Evolutionary conservation across 2,888 invertebrate species (phyloP).

Genomic region (Stegophylla sp.): DNA sequence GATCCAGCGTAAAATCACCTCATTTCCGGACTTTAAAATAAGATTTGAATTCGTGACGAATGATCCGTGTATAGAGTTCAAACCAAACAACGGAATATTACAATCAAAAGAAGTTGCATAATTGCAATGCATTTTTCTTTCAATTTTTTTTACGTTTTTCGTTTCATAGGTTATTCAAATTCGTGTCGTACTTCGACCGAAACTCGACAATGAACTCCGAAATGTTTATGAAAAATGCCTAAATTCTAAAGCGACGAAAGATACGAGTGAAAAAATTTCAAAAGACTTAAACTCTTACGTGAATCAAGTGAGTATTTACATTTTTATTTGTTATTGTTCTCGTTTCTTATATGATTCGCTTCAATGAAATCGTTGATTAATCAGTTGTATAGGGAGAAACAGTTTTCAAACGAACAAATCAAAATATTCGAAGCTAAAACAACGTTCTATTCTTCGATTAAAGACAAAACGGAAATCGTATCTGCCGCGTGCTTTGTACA

Average conservation of each 20-base stretch:
- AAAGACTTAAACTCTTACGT: background rate
- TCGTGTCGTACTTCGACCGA: conserved; percentile 16
- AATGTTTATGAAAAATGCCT: background rate
- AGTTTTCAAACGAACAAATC: background rate
- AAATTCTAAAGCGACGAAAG: background rate
- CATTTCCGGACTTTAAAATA: conserved; percentile 30
- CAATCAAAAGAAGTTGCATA: conserved; percentile 43
- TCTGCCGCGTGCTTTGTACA: conserved; percentile 35
- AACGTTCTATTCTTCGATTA: conserved; percentile 18
- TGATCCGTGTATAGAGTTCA: conserved; percentile 34
- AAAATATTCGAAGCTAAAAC: conserved; percentile 21
- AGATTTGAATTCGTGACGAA: conserved; percentile 32
- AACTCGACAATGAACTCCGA: conserved; percentile 1
- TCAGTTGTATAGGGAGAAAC: background rate
- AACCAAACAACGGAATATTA: conserved; percentile 42
- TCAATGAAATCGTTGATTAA: background rate
- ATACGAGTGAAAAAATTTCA: background rate
- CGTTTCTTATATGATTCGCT: background rate
- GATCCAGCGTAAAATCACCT: background rate
- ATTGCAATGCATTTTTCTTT: too few relatives aligned
- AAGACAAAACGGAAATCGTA: background rate
- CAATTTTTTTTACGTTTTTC: background rate
- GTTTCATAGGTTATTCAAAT: conserved; percentile 30
- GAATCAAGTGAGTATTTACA: conserved; percentile 22
- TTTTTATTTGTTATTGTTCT: background rate